A percentile compares a stretch with the other conserved stretches of the same genome.
These are phyloP conservation scores for Diplazon laetatorius DNA, from an alignment of 2,888 invertebrate genomes.

Conservation along the genomic window DNA sequence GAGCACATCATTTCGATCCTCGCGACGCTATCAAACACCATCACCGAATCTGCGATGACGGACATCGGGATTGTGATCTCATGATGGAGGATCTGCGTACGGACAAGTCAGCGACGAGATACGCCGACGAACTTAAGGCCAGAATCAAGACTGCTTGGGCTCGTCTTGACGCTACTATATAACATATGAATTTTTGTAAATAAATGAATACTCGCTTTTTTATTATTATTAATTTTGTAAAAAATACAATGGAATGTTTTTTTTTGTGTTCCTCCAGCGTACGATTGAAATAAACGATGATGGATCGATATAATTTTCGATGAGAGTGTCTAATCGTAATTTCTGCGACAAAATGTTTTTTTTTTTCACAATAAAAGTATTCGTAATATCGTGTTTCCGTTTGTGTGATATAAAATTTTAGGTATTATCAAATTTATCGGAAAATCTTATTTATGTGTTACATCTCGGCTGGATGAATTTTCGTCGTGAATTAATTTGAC, in stretches of 20 bases:
- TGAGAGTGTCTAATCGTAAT: background rate
- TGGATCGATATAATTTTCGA: background rate
- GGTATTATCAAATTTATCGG: too few species aligned
- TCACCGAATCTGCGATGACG: conserved; percentile 84
- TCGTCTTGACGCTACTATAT: conserved; percentile 63
- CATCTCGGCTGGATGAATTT: too few species aligned
- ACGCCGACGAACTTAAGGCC: conserved; percentile 72
- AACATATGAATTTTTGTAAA: conserved; percentile 49
- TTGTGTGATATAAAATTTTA: too few species aligned
- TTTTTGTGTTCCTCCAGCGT: background rate
- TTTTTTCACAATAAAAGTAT: too few species aligned
- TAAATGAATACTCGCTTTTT: conserved; percentile 13
- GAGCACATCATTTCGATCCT: conserved; percentile 85
- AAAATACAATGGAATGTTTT: background rate
- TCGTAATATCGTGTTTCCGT: too few species aligned
- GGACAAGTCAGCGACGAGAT: conserved; percentile 75
- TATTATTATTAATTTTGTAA: background rate
- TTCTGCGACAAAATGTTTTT: too few species aligned
- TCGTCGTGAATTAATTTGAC: background rate
- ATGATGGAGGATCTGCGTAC: conserved; percentile 75
- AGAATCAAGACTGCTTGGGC: conserved; percentile 70
- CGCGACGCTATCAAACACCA: conserved; percentile 87
- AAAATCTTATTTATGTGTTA: too few species aligned
- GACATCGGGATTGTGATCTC: conserved; percentile 76
- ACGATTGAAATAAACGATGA: conserved; percentile 6